A percentile compares a stretch with the other conserved stretches of the same genome.
Conservation (phyloP, 92 coral and sea anemone species). For the Anthopleura xanthogrammica region DNA sequence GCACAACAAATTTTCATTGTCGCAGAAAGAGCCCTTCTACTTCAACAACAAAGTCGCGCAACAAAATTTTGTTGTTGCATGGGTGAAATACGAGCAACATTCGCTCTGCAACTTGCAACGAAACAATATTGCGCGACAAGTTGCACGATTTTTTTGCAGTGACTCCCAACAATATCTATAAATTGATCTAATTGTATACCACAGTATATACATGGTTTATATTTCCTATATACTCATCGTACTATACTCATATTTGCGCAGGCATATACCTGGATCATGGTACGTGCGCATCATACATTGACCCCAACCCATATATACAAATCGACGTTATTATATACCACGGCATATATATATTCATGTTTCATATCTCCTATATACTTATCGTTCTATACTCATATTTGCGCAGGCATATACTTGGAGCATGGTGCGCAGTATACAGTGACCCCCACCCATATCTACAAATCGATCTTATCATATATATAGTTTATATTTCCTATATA, state of each 20-base stretch:
- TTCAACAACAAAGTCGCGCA: no score
- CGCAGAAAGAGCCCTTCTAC: no score
- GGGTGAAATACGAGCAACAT: no score
- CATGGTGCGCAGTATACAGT: slow-evolving; percentile 62
- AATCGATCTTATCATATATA: slow-evolving; percentile 46
- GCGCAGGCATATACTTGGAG: slow-evolving; percentile 42
- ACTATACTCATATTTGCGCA: not conserved
- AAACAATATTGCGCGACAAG: no score
- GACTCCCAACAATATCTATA: no score
- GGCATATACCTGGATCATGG: slow-evolving; percentile 60
- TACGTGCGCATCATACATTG: slow-evolving; percentile 48
- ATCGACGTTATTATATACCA: slow-evolving; percentile 45
- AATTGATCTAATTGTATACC: no score
- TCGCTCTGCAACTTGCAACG: no score
- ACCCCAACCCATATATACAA: slow-evolving; percentile 57
- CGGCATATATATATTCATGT: no score
- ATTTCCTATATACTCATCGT: not conserved
- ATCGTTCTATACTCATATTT: not conserved
- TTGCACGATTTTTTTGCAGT: no score
- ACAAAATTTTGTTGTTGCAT: no score
- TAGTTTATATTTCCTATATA: not conserved
- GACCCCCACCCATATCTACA: slow-evolving; percentile 59
- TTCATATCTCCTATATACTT: not conserved
- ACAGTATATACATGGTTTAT: not conserved
- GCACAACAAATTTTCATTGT: no score